Percentiles rank a stretch among this genome's conserved stretches.
Evolutionary conservation across 2,888 invertebrate genomes (phyloP).

Genomic region (Drosophila anomelani): DNA sequence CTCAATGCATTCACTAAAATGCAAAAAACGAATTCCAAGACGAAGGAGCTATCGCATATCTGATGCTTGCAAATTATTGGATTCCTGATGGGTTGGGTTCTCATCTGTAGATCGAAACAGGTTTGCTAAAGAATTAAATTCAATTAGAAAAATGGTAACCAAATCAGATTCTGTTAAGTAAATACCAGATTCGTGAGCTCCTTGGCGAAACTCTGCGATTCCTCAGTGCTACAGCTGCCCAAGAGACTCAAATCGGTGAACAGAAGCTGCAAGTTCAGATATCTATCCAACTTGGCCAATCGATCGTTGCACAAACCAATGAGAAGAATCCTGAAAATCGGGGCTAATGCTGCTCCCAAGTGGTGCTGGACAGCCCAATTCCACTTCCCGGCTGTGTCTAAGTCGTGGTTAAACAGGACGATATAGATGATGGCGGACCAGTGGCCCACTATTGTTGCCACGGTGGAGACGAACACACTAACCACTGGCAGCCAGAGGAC

Average conservation of each 20-base stretch:
- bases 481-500: conserved; percentile 29
- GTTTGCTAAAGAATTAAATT: neutral
- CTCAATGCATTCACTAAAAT: conserved; percentile 4
- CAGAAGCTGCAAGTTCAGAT: conserved; percentile 11
- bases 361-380: neutral
- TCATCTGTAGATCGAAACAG: conserved; percentile 9
- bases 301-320: conserved; percentile 21
- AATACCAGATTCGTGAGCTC: neutral
- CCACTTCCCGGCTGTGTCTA: conserved; percentile 6
- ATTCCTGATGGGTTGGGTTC: conserved; percentile 10
- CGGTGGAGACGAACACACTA: conserved; percentile 9
- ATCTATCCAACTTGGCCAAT: conserved; percentile 16
- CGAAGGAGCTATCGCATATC: conserved; percentile 7
- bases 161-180: neutral
- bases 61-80: conserved; percentile 13
- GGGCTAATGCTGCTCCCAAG: conserved; percentile 10
- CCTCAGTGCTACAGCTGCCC: too few relatives aligned
- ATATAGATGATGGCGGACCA: conserved; percentile 5
- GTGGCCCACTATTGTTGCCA: neutral
- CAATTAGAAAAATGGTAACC: neutral
- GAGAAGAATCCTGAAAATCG: conserved; percentile 22
- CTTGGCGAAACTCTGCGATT: neutral
- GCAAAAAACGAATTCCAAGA: conserved; percentile 12
- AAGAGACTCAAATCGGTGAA: conserved; percentile 1
- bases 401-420: neutral